Evolutionary conservation across 2,797 vertebrate species (phyloP).

Genomic region (Cirrhinus mrigala): DNA sequence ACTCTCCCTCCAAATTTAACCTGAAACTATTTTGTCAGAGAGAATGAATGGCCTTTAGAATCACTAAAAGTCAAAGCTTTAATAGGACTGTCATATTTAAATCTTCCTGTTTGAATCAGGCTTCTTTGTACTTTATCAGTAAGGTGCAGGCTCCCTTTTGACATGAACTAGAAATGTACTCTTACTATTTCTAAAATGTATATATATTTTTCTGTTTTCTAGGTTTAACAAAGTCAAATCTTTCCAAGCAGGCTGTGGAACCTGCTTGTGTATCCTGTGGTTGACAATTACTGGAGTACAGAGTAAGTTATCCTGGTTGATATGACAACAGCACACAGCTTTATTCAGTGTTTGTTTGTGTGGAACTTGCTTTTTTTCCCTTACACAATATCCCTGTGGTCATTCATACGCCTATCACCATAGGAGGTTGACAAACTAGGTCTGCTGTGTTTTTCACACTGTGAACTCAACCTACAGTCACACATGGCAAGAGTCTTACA

Average conservation of each 20-base stretch:
- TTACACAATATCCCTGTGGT: constrained; percentile 1
- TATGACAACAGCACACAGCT: neutral
- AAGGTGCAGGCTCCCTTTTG: neutral
- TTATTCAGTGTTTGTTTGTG: neutral
- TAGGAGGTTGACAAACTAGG: constrained; percentile 31
- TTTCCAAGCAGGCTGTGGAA: neutral
- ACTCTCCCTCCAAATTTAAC: neutral
- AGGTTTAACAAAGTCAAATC: neutral
- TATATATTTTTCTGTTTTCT: neutral
- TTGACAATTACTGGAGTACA: neutral
- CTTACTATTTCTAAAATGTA: neutral
- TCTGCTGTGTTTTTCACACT: constrained; percentile 48
- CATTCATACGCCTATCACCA: constrained; percentile 26
- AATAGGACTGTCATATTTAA: neutral
- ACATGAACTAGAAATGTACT: neutral
- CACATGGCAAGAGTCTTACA: neutral
- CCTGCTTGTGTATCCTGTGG: neutral
- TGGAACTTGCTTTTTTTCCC: neutral
- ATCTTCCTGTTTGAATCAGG: neutral
- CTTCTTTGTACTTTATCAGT: neutral
- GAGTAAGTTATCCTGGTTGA: neutral
- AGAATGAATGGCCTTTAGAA: neutral
- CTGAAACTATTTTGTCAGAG: neutral
- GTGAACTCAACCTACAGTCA: constrained; percentile 21
- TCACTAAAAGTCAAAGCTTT: neutral